These are phyloP conservation scores for Cacatua alba DNA, from an alignment of 2,113 vertebrate species.

Conservation along the genomic window DNA sequence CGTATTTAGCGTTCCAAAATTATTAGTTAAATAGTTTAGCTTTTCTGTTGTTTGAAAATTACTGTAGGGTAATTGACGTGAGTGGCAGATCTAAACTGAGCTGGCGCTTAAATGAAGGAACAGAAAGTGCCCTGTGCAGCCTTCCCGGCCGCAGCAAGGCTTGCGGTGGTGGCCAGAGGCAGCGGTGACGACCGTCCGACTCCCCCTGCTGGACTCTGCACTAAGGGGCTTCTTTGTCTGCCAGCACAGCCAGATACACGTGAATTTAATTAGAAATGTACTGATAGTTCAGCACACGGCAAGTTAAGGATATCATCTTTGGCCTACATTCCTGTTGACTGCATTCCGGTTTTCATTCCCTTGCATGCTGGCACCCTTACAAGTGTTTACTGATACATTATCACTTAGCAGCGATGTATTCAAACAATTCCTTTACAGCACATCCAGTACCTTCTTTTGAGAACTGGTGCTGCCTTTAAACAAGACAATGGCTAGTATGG, in stretches of 20 bases:
- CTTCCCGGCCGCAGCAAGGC: background rate
- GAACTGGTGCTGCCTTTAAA: background rate
- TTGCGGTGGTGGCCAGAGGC: background rate
- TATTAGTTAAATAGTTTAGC: rapidly evolving
- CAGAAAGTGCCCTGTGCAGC: background rate
- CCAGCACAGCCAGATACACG: rapidly evolving
- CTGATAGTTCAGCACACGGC: background rate
- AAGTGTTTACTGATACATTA: background rate
- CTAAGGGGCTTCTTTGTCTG: background rate
- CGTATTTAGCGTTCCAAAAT: rapidly evolving
- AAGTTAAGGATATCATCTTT: background rate
- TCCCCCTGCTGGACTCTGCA: background rate
- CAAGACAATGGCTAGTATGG: background rate
- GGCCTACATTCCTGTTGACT: background rate
- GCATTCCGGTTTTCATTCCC: background rate
- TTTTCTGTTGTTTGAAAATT: background rate
- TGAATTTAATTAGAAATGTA: background rate
- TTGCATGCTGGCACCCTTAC: rapidly evolving
- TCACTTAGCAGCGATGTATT: background rate
- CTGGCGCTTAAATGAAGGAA: rapidly evolving
- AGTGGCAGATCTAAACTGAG: background rate
- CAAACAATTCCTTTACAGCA: background rate
- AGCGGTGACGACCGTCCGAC: background rate
- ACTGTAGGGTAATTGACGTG: rapidly evolving
- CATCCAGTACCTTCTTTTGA: background rate